Percentiles rank a stretch among this genome's conserved stretches.
Conservation (phyloP, 2,888 invertebrate genomes). For the Tipula lateralis region DNA sequence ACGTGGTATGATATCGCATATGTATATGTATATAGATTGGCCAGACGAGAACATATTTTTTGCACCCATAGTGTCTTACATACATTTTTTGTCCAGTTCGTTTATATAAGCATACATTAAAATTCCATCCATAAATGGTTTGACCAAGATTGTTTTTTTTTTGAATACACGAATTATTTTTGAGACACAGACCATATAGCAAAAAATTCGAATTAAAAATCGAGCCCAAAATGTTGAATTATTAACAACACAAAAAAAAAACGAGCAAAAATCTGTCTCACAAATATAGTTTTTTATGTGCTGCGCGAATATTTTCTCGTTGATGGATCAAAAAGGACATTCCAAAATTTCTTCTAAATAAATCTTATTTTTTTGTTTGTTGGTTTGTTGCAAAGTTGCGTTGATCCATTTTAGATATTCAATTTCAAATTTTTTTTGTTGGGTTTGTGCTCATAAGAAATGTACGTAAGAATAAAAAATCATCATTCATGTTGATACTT, state of each 20-base stretch:
- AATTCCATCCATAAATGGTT: constrained; percentile 19
- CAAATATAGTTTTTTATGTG: not conserved
- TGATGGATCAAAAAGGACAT: constrained; percentile 11
- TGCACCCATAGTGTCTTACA: constrained; percentile 9
- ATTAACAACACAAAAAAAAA: not conserved
- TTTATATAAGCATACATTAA: not conserved
- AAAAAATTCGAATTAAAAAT: not conserved
- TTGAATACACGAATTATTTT: not conserved
- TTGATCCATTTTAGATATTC: constrained; percentile 24
- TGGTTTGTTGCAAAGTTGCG: not conserved
- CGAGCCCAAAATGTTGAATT: constrained; percentile 1
- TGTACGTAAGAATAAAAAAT: not conserved
- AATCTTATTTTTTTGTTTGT: not conserved
- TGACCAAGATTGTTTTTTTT: constrained; percentile 19
- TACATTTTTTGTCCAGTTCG: not conserved
- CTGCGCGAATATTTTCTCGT: not conserved
- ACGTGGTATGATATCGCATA: no score
- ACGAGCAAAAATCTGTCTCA: not conserved
- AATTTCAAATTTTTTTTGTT: not conserved
- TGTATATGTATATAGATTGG: not conserved
- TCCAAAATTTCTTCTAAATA: not conserved
- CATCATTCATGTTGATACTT: not conserved
- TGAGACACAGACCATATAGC: not conserved
- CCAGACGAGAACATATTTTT: constrained; percentile 13
- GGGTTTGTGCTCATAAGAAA: not conserved